Evolutionary conservation across 2,888 invertebrate species (phyloP).

Genomic region (Acleris sparsana): DNA sequence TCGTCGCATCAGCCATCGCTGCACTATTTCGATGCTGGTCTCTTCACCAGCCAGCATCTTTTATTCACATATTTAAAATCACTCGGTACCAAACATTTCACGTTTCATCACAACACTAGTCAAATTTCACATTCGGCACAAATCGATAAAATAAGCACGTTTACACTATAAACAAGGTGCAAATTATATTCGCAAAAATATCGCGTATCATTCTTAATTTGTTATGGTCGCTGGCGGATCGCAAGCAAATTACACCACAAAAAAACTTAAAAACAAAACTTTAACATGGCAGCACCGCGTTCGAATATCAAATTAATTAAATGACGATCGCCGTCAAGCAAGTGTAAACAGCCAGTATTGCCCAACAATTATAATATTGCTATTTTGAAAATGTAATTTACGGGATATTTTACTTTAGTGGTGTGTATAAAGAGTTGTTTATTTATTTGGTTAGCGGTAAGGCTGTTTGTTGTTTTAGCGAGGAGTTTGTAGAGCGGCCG

Average conservation of each 20-base stretch:
- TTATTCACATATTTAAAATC: constrained; percentile 59
- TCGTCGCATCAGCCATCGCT: constrained; percentile 72
- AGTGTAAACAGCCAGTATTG: constrained; percentile 68
- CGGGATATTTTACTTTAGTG: constrained; percentile 56
- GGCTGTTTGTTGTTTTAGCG: constrained; percentile 49
- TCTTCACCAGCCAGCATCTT: constrained; percentile 79
- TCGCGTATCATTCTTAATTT: neutral
- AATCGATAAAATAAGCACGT: constrained; percentile 18
- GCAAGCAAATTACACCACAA: constrained; percentile 17
- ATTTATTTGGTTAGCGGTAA: constrained; percentile 37
- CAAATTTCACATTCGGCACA: constrained; percentile 36
- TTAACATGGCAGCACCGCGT: constrained; percentile 64
- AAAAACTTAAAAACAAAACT: constrained; percentile 44
- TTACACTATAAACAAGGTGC: constrained; percentile 25
- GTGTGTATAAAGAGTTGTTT: constrained; percentile 45
- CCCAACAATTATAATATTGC: constrained; percentile 58
- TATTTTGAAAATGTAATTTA: constrained; percentile 38
- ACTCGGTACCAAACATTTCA: constrained; percentile 43
- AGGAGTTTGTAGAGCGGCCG: constrained; percentile 70
- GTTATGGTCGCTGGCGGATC: constrained; percentile 1
- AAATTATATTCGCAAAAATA: neutral
- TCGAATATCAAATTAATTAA: constrained; percentile 79
- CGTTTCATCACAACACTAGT: constrained; percentile 38
- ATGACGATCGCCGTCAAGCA: constrained; percentile 69
- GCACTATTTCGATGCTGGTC: constrained; percentile 77